Evolutionary conservation across 2,888 invertebrate species (phyloP).

Genomic region (Artemia sinica): DNA sequence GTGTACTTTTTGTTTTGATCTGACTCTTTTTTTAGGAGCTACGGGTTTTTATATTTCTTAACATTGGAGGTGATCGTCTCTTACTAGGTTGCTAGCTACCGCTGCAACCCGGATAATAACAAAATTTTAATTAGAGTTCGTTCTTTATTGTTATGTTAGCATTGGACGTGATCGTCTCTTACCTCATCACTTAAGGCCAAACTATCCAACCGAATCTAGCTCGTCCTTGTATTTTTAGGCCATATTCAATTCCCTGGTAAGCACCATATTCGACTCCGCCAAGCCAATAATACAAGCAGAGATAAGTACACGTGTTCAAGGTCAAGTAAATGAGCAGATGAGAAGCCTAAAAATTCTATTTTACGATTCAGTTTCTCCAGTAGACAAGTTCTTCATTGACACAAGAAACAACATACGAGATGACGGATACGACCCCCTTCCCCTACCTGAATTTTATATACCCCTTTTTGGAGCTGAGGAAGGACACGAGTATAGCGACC

Average conservation of each 20-base stretch:
- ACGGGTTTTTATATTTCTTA: no score
- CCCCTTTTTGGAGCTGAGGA: constrained; percentile 19
- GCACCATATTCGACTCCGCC: constrained; percentile 64
- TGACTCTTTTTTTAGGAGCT: no score
- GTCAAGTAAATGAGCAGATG: constrained; percentile 54
- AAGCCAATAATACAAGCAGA: constrained; percentile 57
- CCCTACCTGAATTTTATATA: constrained; percentile 35
- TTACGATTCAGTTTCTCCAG: constrained; percentile 66
- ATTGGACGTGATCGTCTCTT: no score
- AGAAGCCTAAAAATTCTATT: constrained; percentile 51
- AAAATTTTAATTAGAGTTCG: no score
- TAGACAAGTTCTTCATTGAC: constrained; percentile 63
- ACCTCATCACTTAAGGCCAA: no score
- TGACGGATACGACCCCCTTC: constrained; percentile 54
- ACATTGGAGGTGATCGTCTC: no score
- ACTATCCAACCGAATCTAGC: no score
- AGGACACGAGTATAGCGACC: constrained; percentile 23
- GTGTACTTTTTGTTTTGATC: no score
- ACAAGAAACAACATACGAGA: constrained; percentile 47
- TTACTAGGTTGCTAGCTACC: no score
- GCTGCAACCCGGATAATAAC: no score
- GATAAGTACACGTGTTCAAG: constrained; percentile 52
- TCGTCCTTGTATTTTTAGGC: constrained; percentile 38
- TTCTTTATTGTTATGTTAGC: no score
- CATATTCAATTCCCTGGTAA: constrained; percentile 61